Base-by-base conservation (phyloP, 2,113 vertebrate genomes). In the Dryoscopus gambensis region DNA sequence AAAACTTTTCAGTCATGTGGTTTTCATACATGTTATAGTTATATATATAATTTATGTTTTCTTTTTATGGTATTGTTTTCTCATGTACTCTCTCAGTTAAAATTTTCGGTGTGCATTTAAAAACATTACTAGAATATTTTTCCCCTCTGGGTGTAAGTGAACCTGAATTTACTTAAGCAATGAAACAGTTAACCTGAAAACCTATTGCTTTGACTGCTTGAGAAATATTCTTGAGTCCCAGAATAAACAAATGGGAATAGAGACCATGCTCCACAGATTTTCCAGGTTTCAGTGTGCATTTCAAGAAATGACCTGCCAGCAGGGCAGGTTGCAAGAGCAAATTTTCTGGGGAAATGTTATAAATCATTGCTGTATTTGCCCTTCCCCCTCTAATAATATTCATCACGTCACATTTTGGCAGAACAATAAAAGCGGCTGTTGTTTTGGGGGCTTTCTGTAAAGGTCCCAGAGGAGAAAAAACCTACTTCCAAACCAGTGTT, bases 211-310 rank as follows among this genome's bases (percentile, higher is more conserved):
- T 85, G 60, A 79, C 73, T 95, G 39, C 84, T 92, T 87, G 91
- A 94, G 82, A 95, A 95, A 95, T 94, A 92, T 90, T 69, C 60
- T 90, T 89, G 33, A 94, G 84, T 94, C 65, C 18, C 63, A 95
- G 49, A 87, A 59, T 96, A 97, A 98, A 97, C 96, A 96, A 93
- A 85, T 85, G 87, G 88, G 96, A 97, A 93, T 80, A 78, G 87
- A 91, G 56, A 82, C 71, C 30, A 42, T 63, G 44, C 57, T 94
- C 86, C 84, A 49, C 76, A 42, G 83, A 93, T 89, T 95, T 96
- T 96, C 90, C 93, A 93, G 77, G 82, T 97, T 97, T 97, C 50
- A 67, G 65, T 69, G 37, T 52, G 52, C 74, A 89, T 97, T 97
- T 93, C 87, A 95, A 84, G 73, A 75, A 91, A 63, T 85, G 92